Conservation (phyloP, 1,140 invertebrate species). For the Macrocentrus cingulum region DNA sequence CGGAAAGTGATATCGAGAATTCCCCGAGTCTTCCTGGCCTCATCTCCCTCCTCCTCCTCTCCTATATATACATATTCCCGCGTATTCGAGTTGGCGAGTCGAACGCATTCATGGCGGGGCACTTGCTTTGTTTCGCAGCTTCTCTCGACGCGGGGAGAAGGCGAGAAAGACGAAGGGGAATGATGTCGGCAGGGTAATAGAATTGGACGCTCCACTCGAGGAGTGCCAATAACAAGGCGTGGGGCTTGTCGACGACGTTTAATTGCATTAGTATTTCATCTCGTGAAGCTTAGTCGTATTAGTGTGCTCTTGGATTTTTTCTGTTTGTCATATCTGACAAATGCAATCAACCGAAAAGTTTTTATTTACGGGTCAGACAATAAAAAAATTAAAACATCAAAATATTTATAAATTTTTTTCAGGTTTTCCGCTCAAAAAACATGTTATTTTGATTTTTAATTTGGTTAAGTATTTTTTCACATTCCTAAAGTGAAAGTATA, state of each 20-base stretch:
- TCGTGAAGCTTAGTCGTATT: constrained; percentile 13
- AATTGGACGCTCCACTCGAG: constrained; percentile 45
- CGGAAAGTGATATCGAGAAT: constrained; percentile 47
- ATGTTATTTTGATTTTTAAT: too few relatives aligned
- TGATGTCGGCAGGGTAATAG: constrained; percentile 42
- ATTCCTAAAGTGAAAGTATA: too few relatives aligned
- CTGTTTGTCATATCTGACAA: not conserved
- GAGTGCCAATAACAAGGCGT: constrained; percentile 51
- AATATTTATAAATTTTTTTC: too few relatives aligned
- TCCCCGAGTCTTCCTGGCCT: constrained; percentile 29
- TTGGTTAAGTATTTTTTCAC: too few relatives aligned
- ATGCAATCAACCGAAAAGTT: too few relatives aligned
- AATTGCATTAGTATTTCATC: constrained; percentile 56
- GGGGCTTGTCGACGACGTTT: constrained; percentile 46
- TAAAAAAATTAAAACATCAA: too few relatives aligned
- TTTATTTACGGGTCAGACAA: too few relatives aligned
- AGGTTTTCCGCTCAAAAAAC: too few relatives aligned
- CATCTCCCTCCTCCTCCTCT: constrained; percentile 8
- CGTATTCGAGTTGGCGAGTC: too few relatives aligned
- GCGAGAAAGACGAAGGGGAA: constrained; percentile 21
- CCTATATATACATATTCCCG: too few relatives aligned
- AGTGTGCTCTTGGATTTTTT: constrained; percentile 10
- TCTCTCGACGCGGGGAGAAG: constrained; percentile 15
- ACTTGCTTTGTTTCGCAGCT: constrained; percentile 46
- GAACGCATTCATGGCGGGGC: constrained; percentile 20